Conservation (phyloP, 2,888 invertebrate species). For the Drosophila austrosaltans region DNA sequence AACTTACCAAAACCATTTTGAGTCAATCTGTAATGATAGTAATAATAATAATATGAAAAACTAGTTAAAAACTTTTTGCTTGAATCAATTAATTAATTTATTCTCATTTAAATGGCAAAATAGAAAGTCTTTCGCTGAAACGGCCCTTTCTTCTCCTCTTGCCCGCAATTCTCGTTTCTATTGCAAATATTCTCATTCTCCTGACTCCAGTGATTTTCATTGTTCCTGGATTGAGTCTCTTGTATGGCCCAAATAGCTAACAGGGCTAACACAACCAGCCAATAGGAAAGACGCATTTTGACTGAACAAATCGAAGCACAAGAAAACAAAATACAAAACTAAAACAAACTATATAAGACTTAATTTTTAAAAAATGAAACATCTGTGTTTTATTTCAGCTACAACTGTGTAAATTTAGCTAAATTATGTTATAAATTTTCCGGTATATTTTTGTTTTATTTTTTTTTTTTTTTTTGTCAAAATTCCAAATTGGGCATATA, state of each 20-base stretch:
- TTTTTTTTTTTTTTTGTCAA: background rate
- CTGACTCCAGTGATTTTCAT: constrained; percentile 26
- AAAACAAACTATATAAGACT: constrained; percentile 24
- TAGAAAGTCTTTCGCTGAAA: constrained; percentile 31
- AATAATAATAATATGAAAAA: background rate
- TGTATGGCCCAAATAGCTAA: background rate
- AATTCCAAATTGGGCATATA: constrained; percentile 6
- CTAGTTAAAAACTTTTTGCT: background rate
- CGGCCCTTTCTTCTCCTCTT: background rate
- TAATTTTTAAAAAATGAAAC: background rate
- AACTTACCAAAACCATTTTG: constrained; percentile 85
- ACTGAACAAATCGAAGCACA: background rate
- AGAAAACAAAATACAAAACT: background rate
- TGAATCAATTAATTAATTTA: background rate
- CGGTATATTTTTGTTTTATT: background rate
- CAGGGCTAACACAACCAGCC: constrained; percentile 7
- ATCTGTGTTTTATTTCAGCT: constrained; percentile 22
- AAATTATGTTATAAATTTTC: constrained; percentile 1
- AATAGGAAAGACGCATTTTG: constrained; percentile 32
- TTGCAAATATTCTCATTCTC: constrained; percentile 22
- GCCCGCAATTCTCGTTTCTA: constrained; percentile 26
- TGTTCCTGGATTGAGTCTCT: constrained; percentile 19
- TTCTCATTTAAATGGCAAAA: constrained; percentile 33
- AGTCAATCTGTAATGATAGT: background rate
- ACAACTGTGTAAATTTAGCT: constrained; percentile 55